Evolutionary conservation across 2,113 vertebrate species (phyloP), one percentile per base, ranked within the genome.

Genomic region (Platanista minor): DNA sequence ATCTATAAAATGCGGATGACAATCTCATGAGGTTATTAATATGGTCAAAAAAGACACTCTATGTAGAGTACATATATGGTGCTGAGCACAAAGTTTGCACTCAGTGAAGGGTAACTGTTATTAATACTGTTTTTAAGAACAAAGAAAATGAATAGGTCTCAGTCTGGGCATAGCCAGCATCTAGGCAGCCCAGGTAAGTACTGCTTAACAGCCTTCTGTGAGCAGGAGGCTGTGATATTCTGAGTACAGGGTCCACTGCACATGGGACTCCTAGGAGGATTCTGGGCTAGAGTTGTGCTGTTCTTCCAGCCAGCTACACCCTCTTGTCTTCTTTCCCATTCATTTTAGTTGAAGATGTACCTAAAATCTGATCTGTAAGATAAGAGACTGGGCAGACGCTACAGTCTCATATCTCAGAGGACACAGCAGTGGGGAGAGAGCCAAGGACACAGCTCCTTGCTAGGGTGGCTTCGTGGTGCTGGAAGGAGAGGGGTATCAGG

Each of bases 191-290:
- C 41, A 61, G 36, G 41, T 72, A 15, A 74, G 23, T 18, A 11
- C 7, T n/a, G 25, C 6, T 23, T 20, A 36, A 66, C 11, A 33
- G 29, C 23, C 41, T 41, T 27, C n/a, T 59, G 29, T 11, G 78
- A n/a, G 23, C 20, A 59, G 80, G 52, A 3, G n/a, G 5, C 27
- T 2, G 1, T 6, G 12, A 12, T 1, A 1, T 46, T 33, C 14
- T 62, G 41, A 57, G 71, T 18, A 33, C 10, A 41, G 36, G 33
- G 29, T 43, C 9, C 13, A 3, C 1, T 36, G 17, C 0, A 0
- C 36, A 20, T 14, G 0, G 15, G 57, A 29, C 11, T 27, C 21
- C 8, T 2, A 29, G 67, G 10, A 27, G 21, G 39, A 80, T 29
- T 39, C 10, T 2, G 14, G 13, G 81, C 11, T 12, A 8, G 29